Percentiles rank a stretch among this genome's conserved stretches.
These are phyloP conservation scores for Drosophila parabipectinata DNA, from an alignment of 1,140 invertebrate species.

Conservation along the genomic window DNA sequence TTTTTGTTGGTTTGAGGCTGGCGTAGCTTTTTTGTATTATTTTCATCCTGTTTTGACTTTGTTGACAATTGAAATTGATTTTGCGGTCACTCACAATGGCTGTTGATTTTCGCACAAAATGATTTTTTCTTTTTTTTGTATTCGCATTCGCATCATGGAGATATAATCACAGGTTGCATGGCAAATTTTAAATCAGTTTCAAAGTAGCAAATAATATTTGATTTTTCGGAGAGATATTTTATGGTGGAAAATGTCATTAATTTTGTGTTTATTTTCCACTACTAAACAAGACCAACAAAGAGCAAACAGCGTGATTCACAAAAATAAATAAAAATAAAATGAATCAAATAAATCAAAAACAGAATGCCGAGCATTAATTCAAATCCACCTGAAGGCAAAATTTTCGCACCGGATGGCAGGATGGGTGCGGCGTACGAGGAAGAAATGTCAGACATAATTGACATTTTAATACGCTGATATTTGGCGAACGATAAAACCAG, in stretches of 20 bases:
- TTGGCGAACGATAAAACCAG: constrained; percentile 67
- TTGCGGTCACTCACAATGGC: constrained; percentile 70
- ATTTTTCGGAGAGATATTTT: constrained; percentile 38
- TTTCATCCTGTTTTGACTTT: constrained; percentile 74
- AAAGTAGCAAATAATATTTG: constrained; percentile 50
- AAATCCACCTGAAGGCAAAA: constrained; percentile 13
- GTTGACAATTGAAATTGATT: constrained; percentile 82
- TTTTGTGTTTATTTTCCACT: constrained; percentile 45
- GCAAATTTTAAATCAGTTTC: constrained; percentile 66
- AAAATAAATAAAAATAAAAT: constrained; percentile 40
- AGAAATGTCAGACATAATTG: constrained; percentile 67
- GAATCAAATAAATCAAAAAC: constrained; percentile 51
- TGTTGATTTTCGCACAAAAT: constrained; percentile 68
- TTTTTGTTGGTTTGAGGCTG: constrained; percentile 4
- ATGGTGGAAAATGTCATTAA: constrained; percentile 55
- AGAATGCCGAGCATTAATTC: constrained; percentile 50
- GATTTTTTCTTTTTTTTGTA: not conserved
- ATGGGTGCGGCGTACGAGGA: constrained; percentile 11
- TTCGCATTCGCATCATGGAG: constrained; percentile 13
- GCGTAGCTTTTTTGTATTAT: constrained; percentile 29
- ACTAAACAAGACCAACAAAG: constrained; percentile 40
- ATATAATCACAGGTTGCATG: constrained; percentile 67
- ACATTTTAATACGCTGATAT: constrained; percentile 81
- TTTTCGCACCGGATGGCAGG: not conserved
- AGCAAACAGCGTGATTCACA: constrained; percentile 28